Conservation (phyloP, 1,140 invertebrate genomes). For the Drosophila persimilis region DNA sequence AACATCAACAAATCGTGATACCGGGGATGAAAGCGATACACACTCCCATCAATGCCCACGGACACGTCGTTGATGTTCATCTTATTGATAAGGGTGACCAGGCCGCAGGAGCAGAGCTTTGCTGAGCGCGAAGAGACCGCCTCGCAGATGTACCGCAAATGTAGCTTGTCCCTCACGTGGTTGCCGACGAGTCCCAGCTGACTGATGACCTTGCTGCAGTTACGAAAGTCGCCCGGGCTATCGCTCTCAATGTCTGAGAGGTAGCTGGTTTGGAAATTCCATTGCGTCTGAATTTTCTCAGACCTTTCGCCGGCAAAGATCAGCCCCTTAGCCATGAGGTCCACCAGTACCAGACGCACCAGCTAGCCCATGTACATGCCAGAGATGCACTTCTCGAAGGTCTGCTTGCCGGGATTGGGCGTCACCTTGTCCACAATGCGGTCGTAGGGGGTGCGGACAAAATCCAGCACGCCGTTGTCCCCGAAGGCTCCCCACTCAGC, state of each 20-base stretch:
- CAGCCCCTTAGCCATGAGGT: conserved; percentile 69
- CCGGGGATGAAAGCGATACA: conserved; percentile 98
- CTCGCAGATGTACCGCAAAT: conserved; percentile 95
- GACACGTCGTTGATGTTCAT: conserved; percentile 94
- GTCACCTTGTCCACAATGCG: conserved; percentile 91
- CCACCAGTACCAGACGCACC: conserved; percentile 84
- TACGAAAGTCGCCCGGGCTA: conserved; percentile 89
- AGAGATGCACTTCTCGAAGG: conserved; percentile 96
- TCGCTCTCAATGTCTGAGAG: conserved; percentile 98
- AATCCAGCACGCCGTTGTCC: conserved; percentile 87
- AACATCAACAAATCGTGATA: conserved; percentile 97
- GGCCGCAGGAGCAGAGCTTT: conserved; percentile 95
- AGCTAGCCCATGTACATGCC: conserved; percentile 96
- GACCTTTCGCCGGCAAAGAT: conserved; percentile 37
- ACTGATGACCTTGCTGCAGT: conserved; percentile 92
- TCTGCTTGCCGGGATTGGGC: conserved; percentile 90
- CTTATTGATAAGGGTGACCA: conserved; percentile 91
- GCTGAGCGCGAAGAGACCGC: conserved; percentile 95
- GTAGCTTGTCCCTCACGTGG: conserved; percentile 92
- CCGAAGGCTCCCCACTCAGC: conserved; percentile 99
- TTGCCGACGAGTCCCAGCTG: conserved; percentile 90
- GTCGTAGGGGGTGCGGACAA: conserved; percentile 93
- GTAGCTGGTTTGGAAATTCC: conserved; percentile 92
- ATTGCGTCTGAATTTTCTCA: conserved; percentile 6
- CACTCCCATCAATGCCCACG: conserved; percentile 98